These are phyloP conservation scores for Solenopsis fugax DNA, from an alignment of 1,140 invertebrate species.

Conservation along the genomic window DNA sequence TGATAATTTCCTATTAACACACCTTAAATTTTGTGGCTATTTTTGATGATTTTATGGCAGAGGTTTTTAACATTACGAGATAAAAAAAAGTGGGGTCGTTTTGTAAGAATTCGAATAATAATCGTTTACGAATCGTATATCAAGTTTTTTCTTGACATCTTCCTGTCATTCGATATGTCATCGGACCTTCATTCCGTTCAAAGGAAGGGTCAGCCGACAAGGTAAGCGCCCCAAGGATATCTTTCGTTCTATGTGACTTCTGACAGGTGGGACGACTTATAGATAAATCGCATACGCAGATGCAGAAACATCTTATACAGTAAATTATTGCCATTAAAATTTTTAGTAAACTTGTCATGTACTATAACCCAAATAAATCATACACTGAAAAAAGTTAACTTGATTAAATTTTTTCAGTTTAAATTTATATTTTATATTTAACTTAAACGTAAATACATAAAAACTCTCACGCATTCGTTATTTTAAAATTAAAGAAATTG, in stretches of 20 bases:
- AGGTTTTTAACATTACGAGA: neutral
- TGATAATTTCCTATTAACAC: neutral
- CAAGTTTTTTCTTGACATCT: constrained; percentile 75
- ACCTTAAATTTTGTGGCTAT: neutral
- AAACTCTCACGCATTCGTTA: too few relatives aligned
- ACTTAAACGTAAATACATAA: too few relatives aligned
- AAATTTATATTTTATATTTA: too few relatives aligned
- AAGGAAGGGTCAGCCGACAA: constrained; percentile 49
- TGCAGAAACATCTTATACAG: neutral
- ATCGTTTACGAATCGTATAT: constrained; percentile 75
- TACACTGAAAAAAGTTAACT: too few relatives aligned
- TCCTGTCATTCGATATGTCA: constrained; percentile 80
- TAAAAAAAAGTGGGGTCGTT: constrained; percentile 27
- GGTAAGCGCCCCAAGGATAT: constrained; percentile 40
- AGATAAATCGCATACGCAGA: neutral
- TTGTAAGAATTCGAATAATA: constrained; percentile 77
- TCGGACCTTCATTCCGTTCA: constrained; percentile 55
- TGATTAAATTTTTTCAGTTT: too few relatives aligned
- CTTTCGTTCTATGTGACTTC: constrained; percentile 60
- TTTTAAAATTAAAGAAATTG: too few relatives aligned
- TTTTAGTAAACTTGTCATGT: too few relatives aligned
- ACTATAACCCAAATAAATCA: too few relatives aligned
- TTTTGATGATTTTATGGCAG: neutral
- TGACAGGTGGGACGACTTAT: constrained; percentile 69
- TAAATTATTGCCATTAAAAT: neutral